Evolutionary conservation across 1,140 invertebrate genomes (phyloP).

Genomic region (Aplysia californica): DNA sequence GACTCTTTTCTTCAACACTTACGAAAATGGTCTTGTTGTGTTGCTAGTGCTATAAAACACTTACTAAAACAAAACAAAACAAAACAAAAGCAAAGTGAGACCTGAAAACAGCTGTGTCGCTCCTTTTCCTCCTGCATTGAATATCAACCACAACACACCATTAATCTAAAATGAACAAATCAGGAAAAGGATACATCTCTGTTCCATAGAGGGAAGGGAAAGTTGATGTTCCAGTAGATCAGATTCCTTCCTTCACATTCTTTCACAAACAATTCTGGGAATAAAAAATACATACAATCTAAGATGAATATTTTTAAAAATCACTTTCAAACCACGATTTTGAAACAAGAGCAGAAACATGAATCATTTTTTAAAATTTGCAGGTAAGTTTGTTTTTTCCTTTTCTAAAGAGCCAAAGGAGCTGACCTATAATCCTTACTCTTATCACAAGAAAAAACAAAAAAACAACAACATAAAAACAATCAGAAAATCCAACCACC

Average conservation of each 20-base stretch:
- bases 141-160: background rate
- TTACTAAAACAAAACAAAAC: background rate
- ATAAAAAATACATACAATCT: background rate
- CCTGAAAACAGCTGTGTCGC: too few relatives aligned
- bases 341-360: background rate
- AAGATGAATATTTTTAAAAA: background rate
- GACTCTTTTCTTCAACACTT: too few relatives aligned
- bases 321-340: background rate
- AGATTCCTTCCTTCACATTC: slow-evolving; percentile 46
- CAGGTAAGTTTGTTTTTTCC: too few relatives aligned
- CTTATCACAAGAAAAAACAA: too few relatives aligned
- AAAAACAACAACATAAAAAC: too few relatives aligned
- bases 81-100: background rate
- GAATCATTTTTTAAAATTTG: background rate
- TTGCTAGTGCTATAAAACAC: background rate
- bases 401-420: too few relatives aligned
- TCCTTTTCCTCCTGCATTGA: background rate
- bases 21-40: background rate
- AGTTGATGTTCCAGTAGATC: slow-evolving; percentile 66
- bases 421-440: too few relatives aligned
- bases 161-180: background rate
- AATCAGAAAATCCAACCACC: too few relatives aligned
- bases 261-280: slow-evolving; percentile 52
- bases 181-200: slow-evolving; percentile 66
- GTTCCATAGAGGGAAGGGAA: slow-evolving; percentile 63